Conservation (phyloP, 2,797 vertebrate genomes). For the Eidolon dupreanum region DNA sequence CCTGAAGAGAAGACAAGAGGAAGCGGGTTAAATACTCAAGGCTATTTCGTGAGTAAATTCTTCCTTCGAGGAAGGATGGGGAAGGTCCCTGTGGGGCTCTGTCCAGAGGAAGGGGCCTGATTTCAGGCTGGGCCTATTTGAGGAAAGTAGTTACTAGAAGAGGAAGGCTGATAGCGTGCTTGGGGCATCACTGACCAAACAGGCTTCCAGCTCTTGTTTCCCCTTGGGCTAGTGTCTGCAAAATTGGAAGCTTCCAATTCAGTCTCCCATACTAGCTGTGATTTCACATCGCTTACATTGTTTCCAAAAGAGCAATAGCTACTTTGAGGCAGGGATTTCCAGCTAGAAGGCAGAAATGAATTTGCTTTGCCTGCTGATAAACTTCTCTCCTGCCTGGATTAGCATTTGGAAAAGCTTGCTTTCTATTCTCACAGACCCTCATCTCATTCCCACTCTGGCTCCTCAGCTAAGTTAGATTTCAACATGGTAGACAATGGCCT, state of each 20-base stretch:
- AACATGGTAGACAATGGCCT: background rate
- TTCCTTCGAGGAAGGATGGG: slow-evolving; percentile 59
- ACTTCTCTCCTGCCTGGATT: background rate
- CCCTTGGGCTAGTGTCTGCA: background rate
- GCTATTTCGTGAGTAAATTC: slow-evolving; percentile 62
- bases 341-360: slow-evolving; percentile 37
- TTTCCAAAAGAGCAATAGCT: slow-evolving; percentile 1
- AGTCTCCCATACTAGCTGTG: background rate
- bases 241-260: slow-evolving; percentile 1
- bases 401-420: slow-evolving; percentile 19
- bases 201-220: slow-evolving; percentile 39
- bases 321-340: background rate
- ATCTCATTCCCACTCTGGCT: background rate
- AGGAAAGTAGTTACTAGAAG: slow-evolving; percentile 41
- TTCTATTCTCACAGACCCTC: background rate
- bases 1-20: slow-evolving; percentile 58
- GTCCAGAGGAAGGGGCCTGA: background rate
- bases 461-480: background rate
- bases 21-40: slow-evolving; percentile 42
- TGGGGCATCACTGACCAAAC: slow-evolving; percentile 34
- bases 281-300: background rate
- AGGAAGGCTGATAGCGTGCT: slow-evolving; percentile 18
- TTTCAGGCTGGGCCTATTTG: slow-evolving; percentile 49
- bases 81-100: slow-evolving; percentile 31
- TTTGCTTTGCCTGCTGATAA: background rate